These are phyloP conservation scores for Deroptyus accipitrinus DNA, from an alignment of 2,113 vertebrate genomes.

Conservation along the genomic window DNA sequence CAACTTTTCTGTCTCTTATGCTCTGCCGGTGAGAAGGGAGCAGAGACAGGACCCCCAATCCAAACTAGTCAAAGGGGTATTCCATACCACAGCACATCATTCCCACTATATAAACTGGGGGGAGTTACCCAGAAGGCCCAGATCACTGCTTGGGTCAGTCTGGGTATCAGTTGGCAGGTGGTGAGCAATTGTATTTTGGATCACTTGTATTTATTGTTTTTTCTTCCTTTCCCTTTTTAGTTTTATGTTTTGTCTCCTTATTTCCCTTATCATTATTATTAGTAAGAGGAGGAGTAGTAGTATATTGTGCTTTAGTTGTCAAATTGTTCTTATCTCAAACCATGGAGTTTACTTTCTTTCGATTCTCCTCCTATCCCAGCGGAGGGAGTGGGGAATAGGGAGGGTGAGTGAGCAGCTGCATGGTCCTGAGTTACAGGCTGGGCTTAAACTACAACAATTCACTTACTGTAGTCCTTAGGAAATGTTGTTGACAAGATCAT, in stretches of 20 bases:
- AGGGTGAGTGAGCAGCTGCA: not conserved
- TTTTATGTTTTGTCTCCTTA: not conserved
- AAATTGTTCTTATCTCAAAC: not conserved
- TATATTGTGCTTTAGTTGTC: not conserved
- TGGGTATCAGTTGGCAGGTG: not conserved
- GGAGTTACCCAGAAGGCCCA: not conserved
- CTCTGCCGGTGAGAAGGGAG: not conserved
- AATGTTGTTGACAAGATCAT: not conserved
- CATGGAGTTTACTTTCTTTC: not conserved
- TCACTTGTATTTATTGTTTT: not conserved
- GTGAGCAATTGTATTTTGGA: not conserved
- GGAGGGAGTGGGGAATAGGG: not conserved
- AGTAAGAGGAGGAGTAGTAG: not conserved
- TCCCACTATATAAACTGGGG: not conserved
- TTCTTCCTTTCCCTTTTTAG: not conserved
- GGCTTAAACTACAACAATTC: not conserved
- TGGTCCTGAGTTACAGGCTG: not conserved
- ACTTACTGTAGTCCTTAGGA: not conserved
- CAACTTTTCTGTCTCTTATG: not conserved
- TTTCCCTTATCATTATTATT: not conserved
- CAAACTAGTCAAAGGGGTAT: not conserved
- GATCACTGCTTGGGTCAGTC: not conserved
- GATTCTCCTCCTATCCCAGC: not conserved
- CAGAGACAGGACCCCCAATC: not conserved
- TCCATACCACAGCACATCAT: not conserved